These are phyloP conservation scores for Molothrus ater DNA, from an alignment of 2,797 vertebrate genomes.

Conservation along the genomic window DNA sequence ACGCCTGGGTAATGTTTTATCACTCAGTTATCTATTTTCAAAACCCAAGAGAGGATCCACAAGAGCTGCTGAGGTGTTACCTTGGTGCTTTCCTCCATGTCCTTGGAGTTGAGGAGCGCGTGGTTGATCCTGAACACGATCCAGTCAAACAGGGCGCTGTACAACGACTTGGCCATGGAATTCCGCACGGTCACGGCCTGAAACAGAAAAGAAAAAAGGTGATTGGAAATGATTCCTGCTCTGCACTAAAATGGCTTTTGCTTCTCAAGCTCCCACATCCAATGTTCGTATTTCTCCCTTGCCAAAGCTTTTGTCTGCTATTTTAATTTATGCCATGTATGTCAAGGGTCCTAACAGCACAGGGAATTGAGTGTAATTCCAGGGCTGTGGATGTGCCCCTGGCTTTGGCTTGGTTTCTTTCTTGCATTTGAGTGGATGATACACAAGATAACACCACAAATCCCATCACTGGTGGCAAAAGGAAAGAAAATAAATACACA, in stretches of 20 bases:
- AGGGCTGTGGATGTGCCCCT: background rate
- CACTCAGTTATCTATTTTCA: background rate
- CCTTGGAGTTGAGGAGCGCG: slow-evolving; percentile 92
- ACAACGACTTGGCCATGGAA: slow-evolving; percentile 97
- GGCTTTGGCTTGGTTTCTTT: background rate
- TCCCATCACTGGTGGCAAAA: fast-evolving
- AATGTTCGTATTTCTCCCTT: fast-evolving
- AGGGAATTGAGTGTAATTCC: background rate
- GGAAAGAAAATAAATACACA: background rate
- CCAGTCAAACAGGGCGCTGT: slow-evolving; percentile 98
- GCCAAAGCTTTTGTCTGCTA: background rate
- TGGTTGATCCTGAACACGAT: slow-evolving; percentile 99
- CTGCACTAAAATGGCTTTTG: background rate
- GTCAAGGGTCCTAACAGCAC: fast-evolving
- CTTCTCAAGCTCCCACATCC: background rate
- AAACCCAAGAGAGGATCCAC: background rate
- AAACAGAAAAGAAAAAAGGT: background rate
- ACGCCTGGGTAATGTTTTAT: background rate
- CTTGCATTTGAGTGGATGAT: background rate
- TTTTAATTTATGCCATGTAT: fast-evolving
- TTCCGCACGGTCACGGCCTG: slow-evolving; percentile 95
- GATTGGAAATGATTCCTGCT: background rate
- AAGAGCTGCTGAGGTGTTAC: slow-evolving; percentile 58
- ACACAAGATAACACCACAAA: background rate
- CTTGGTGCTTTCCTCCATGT: slow-evolving; percentile 91